Evolutionary conservation across 2,113 vertebrate genomes (phyloP), one percentile per base, ranked within the genome.

Genomic region (Sturnira hondurensis): DNA sequence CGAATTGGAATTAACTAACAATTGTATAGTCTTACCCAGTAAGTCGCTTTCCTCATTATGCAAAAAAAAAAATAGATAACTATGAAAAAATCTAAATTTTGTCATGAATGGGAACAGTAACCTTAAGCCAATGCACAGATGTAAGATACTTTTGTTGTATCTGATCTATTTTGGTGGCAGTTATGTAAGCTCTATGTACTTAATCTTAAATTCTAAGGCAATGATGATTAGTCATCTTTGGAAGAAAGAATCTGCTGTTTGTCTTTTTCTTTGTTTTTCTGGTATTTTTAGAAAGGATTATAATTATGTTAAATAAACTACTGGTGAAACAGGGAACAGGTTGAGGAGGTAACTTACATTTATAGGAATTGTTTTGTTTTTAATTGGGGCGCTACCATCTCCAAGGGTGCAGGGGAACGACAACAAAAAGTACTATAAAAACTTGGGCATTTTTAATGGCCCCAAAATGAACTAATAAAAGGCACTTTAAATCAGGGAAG

Each of bases 81-180:
- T 91, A 78, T 73, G 77, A 84, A 87, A 43, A 54, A n/a, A 33
- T 26, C 41, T 83, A 8, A 92, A 45, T 91, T 96, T 96, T 94
- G 17, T 95, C 63, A 61, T 78, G 77, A 91, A 71, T 94, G 36
- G 68, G 89, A 96, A 84, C 47, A 56, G 2, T 92, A 95, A 41
- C 84, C 41, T 89, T 95, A 73, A 93, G 88, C n/a, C 31, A 89
- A 2, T 80, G 70, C 47, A 61, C 20, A 83, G 56, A 86, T 84
- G 19, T 11, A 89, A 71, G 91, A 87, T 17, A 73, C 91, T 93
- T 92, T 86, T 89, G 89, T 92, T 93, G 52, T 89, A 47, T 92
- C 87, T 95, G 80, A 38, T 89, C 68, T 95, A 15, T 96, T 92
- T 92, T 94, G 68, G 88, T 92, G 63, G 68, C 54, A 68, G 24